Conservation (phyloP, 92 coral and sea anemone species). For the Epizoanthus rinbou region DNA sequence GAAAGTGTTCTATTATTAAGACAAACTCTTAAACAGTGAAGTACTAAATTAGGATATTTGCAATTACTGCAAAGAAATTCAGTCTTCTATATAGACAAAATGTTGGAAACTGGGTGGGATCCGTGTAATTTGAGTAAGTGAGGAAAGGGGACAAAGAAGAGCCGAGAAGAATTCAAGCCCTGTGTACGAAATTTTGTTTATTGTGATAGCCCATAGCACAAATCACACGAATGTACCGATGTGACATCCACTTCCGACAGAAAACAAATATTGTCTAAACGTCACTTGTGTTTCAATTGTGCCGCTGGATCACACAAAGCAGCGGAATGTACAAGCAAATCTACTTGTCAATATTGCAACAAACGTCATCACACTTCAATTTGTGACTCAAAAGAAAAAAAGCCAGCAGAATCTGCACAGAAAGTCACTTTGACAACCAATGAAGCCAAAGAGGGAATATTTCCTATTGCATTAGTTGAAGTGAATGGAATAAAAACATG, state of each 20-base stretch:
- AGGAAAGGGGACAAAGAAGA: too few species aligned
- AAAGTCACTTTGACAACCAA: slow-evolving; percentile 21
- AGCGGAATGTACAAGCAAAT: slow-evolving; percentile 31
- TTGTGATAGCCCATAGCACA: slow-evolving; percentile 39
- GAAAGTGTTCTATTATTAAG: too few species aligned
- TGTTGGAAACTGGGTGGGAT: too few species aligned
- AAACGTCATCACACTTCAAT: slow-evolving; percentile 54
- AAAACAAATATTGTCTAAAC: slow-evolving; percentile 25
- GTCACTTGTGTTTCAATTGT: slow-evolving; percentile 57
- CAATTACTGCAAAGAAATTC: too few species aligned
- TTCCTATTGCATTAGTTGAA: slow-evolving; percentile 43
- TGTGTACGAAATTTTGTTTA: slow-evolving; percentile 4
- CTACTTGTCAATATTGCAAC: slow-evolving; percentile 45
- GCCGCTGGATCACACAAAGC: slow-evolving; percentile 35
- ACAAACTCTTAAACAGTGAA: too few species aligned
- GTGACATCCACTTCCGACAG: slow-evolving; percentile 36
- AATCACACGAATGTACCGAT: slow-evolving; percentile 32
- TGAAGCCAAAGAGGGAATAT: slow-evolving; percentile 34
- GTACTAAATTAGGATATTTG: too few species aligned
- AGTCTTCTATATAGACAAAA: too few species aligned
- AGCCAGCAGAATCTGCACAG: slow-evolving; percentile 37
- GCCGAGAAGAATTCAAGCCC: neutral
- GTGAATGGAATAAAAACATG: slow-evolving; percentile 51
- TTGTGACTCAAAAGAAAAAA: slow-evolving; percentile 16
- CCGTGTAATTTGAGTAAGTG: too few species aligned